Evolutionary conservation across 2,888 invertebrate genomes (phyloP).

Genomic region (Meghimatium bilineatum): DNA sequence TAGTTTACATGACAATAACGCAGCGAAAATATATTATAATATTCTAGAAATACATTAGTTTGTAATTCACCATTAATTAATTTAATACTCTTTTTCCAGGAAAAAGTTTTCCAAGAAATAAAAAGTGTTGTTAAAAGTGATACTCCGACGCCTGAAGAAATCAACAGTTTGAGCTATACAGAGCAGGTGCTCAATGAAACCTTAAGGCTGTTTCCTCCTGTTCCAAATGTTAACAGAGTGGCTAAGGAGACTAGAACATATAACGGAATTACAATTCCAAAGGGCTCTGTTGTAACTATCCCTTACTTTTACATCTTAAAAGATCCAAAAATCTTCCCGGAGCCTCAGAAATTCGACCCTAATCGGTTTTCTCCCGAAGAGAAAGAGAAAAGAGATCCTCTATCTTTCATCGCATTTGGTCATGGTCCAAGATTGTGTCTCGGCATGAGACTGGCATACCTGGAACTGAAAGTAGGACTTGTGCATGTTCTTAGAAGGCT

Average conservation of each 20-base stretch:
- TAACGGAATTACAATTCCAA: constrained; percentile 19
- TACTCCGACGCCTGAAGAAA: constrained; percentile 27
- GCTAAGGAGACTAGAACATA: constrained; percentile 26
- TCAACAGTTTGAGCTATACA: constrained; percentile 14
- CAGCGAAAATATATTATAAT: no score
- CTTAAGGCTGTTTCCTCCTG: constrained; percentile 2
- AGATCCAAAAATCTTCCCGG: constrained; percentile 24
- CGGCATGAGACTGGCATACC: constrained; percentile 20
- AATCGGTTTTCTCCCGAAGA: constrained; percentile 24
- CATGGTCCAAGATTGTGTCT: constrained; percentile 28
- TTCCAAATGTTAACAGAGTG: neutral
- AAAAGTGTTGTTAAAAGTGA: constrained; percentile 4
- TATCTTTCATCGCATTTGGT: neutral
- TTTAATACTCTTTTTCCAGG: constrained; percentile 27
- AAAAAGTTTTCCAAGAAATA: constrained; percentile 32
- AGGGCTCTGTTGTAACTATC: neutral
- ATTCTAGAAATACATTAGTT: no score
- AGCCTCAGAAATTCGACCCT: constrained; percentile 13
- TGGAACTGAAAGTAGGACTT: constrained; percentile 15
- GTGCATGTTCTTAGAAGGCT: constrained; percentile 20
- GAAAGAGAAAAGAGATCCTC: constrained; percentile 18
- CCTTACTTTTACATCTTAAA: constrained; percentile 19
- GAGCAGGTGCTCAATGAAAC: constrained; percentile 40
- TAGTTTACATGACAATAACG: no score
- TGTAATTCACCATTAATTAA: no score